These are phyloP conservation scores for Epizoanthus rinbou DNA, from an alignment of 92 coral and sea anemone genomes.

Conservation along the genomic window DNA sequence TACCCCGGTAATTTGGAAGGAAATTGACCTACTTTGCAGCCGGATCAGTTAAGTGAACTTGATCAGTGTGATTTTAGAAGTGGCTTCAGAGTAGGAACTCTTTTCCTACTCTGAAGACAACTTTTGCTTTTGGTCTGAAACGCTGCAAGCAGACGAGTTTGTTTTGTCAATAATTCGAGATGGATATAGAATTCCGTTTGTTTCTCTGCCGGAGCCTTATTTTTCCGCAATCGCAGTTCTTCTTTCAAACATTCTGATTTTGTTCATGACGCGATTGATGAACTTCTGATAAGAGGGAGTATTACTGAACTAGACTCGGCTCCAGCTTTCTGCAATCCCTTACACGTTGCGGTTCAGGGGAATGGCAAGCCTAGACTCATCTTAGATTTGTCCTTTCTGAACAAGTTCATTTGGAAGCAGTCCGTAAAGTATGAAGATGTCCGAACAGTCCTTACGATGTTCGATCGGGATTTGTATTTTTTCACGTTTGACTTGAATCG, in stretches of 20 bases:
- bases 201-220: constrained; percentile 28
- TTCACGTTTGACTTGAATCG: constrained; percentile 45
- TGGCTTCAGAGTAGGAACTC: constrained; percentile 4
- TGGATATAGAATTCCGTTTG: constrained; percentile 21
- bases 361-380: no score
- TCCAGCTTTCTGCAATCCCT: no score
- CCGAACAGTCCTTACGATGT: neutral
- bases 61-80: neutral
- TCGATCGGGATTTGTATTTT: constrained; percentile 33
- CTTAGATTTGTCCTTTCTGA: no score
- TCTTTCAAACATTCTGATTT: constrained; percentile 20
- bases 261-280: constrained; percentile 1
- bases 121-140: constrained; percentile 6
- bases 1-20: neutral
- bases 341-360: no score
- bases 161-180: constrained; percentile 5
- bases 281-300: neutral
- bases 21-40: neutral
- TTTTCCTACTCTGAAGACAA: neutral
- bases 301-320: no score
- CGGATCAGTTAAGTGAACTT: constrained; percentile 13
- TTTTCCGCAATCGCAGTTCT: constrained; percentile 32
- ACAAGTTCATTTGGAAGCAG: no score
- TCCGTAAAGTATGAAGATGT: constrained; percentile 19
- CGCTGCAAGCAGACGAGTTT: constrained; percentile 6